Conservation (phyloP, 2,113 vertebrate genomes). For the Petrocephalus microphthalmus region DNA sequence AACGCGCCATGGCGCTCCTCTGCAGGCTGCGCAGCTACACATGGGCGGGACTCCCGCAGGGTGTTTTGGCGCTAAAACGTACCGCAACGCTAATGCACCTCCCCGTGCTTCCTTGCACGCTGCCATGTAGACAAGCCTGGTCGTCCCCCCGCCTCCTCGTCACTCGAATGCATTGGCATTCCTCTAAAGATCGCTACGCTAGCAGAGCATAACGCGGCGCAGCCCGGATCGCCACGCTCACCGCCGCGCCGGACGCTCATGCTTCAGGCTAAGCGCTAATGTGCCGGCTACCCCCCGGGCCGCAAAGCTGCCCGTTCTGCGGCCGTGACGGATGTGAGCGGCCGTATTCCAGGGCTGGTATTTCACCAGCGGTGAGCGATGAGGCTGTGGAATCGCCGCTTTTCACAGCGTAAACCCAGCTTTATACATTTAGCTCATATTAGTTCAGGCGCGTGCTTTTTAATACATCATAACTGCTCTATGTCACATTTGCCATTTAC, state of each 20-base stretch:
- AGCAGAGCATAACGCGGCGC: not conserved
- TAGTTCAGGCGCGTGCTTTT: conserved; percentile 26
- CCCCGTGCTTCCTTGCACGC: not conserved
- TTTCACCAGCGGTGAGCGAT: not conserved
- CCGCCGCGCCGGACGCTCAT: not conserved
- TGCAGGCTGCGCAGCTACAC: not conserved
- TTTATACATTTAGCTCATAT: conserved; percentile 37
- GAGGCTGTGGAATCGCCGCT: conserved; percentile 1
- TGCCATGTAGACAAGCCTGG: not conserved
- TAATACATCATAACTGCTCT: conserved; percentile 45
- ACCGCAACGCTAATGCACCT: not conserved
- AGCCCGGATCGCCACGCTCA: too few relatives aligned
- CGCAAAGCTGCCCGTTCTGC: not conserved
- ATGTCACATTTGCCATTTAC: conserved; percentile 49
- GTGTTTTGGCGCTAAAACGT: not conserved
- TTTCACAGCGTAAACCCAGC: conserved; percentile 25
- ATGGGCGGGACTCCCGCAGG: not conserved
- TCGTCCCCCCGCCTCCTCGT: not conserved
- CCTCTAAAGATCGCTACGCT: not conserved
- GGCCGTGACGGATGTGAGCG: not conserved
- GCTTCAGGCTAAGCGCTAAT: too few relatives aligned
- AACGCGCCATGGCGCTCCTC: not conserved
- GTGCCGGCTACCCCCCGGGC: not conserved
- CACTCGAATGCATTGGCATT: not conserved
- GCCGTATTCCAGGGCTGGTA: not conserved